These are phyloP conservation scores for Corbicula japonica DNA, from an alignment of 2,888 invertebrate species.

Conservation along the genomic window DNA sequence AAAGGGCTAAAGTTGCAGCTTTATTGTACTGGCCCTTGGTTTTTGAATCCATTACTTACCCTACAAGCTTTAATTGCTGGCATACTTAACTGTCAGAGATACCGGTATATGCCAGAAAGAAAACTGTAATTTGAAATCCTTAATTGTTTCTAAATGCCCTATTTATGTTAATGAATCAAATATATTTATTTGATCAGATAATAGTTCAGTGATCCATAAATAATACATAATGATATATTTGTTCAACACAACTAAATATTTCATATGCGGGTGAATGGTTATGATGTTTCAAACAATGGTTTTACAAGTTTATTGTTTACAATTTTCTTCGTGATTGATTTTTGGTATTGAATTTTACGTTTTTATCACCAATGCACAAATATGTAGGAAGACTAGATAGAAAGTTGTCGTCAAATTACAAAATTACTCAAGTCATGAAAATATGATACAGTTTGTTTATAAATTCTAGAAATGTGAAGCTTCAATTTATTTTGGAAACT, in stretches of 20 bases:
- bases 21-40: too few relatives aligned
- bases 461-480: too few relatives aligned
- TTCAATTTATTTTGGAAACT: too few relatives aligned
- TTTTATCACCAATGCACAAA: conserved; percentile 20
- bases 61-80: too few relatives aligned
- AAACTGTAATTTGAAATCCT: conserved; percentile 28
- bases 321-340: conserved; percentile 29
- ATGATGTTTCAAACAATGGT: conserved; percentile 37
- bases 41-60: too few relatives aligned
- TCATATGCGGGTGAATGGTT: conserved; percentile 11
- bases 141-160: conserved; percentile 38
- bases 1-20: too few relatives aligned
- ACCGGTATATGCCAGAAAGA: background rate
- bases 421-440: background rate
- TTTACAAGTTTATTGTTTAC: conserved; percentile 31
- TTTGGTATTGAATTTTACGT: conserved; percentile 12
- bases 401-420: conserved; percentile 22
- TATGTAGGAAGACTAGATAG: conserved; percentile 27
- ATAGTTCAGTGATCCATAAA: conserved; percentile 12
- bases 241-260: conserved; percentile 31
- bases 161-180: conserved; percentile 34
- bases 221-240: conserved; percentile 22
- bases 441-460: too few relatives aligned
- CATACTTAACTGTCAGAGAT: too few relatives aligned
- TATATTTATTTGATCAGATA: conserved; percentile 18